Base-by-base conservation (phyloP, 2,888 invertebrate species). In the Linyphia triangularis region DNA sequence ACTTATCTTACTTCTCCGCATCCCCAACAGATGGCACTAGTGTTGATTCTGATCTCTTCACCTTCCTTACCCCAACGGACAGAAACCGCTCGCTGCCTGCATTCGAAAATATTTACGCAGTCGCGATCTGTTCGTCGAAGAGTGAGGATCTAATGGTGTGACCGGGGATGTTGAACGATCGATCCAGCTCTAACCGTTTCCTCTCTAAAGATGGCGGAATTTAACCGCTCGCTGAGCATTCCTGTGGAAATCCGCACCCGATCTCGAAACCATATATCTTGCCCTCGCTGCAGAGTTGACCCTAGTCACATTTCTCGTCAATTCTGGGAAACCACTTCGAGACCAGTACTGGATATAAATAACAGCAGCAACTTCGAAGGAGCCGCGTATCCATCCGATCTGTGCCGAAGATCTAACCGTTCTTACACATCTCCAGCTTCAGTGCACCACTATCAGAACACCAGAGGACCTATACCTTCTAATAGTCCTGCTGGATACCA, bases 261-360 rank as follows among this genome's bases (percentile, higher is more conserved):
- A 28, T 72, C 84, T n/a, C 72, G 89, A 22, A 84, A 69, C 33
- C 89, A 89, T 24, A 77, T 84, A 7, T 37, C 89, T 40, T 89
- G 89, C 22, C 89, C 89, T 1, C 26, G 89, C 13, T 89, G 89
- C 40, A 81, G 89, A 28, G 79, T 89, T 26, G 89, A 89, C 33
- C 89, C 89, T 84, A 89, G 89, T 89, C 89, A 89, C 89, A 84
- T 89, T 79, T 89, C 89, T 73, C 83, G 89, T 43, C 89, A 89
- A n/a, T 79, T 82, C 72, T 89, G 89, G 89, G 83, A 84, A 26
- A 72, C 30, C 24, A 28, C 88, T n/a, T 37, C 88, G 16, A 43
- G 75, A 22, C 65, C 86, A 19, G 63, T 24, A 19, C 72, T 30
- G 65, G 77, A 82, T 40, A 16, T 77, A 26, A 88, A 83, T 37